phyloP scores from a whole-genome alignment of 2,113 vertebrate species.

The human region DNA sequence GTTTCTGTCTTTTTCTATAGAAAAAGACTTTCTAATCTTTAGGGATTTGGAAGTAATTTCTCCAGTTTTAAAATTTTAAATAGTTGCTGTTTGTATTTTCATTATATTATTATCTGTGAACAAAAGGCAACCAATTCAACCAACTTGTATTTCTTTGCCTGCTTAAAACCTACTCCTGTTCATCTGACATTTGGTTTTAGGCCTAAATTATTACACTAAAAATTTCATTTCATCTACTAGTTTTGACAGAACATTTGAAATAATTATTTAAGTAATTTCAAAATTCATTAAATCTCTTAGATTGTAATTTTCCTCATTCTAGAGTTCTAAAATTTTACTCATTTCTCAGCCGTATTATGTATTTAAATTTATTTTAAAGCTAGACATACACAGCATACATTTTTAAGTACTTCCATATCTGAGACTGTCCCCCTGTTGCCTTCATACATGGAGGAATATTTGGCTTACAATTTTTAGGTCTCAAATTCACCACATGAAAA shows the following conservation, averaged over 20 bases:
- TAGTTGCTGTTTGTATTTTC: background rate
- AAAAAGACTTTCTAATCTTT: background rate
- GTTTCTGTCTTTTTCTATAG: background rate
- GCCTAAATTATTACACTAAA: background rate
- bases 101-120: background rate
- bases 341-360: background rate
- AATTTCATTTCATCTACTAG: background rate
- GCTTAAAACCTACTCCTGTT: background rate
- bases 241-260: background rate
- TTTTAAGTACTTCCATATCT: background rate
- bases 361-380: background rate
- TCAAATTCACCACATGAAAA: background rate
- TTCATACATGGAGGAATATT: background rate
- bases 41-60: background rate
- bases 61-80: background rate
- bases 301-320: background rate
- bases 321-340: background rate
- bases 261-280: background rate
- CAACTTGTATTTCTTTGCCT: background rate
- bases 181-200: background rate
- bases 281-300: background rate
- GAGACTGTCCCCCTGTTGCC: background rate
- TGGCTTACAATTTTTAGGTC: background rate
- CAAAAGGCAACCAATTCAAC: background rate
- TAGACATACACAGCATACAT: background rate